A percentile compares a stretch with the other conserved stretches of the same genome.
These are phyloP conservation scores for Phacellophora camtschatica DNA, from an alignment of 30 jellyfish, hydroid and myxozoan genomes.

Conservation along the genomic window DNA sequence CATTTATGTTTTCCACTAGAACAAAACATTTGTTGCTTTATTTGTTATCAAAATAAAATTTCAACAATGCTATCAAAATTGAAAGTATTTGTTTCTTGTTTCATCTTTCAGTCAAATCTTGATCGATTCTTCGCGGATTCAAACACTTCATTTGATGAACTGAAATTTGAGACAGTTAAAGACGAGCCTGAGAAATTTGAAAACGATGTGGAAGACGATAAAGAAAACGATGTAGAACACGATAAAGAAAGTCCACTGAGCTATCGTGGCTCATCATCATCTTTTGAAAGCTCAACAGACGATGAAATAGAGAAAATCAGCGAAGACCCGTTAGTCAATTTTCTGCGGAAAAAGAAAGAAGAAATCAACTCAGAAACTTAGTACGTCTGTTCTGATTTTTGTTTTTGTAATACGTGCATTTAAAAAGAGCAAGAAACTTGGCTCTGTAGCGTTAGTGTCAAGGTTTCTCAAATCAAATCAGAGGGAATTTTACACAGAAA, in stretches of 20 bases:
- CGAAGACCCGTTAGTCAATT: constrained; percentile 27
- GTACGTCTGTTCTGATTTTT: too few relatives aligned
- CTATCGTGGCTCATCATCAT: background rate
- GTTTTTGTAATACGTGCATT: too few relatives aligned
- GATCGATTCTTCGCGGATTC: constrained; percentile 48
- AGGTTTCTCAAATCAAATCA: too few relatives aligned
- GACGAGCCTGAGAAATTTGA: constrained; percentile 28
- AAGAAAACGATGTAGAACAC: background rate
- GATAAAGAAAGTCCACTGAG: background rate
- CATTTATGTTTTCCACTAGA: too few relatives aligned
- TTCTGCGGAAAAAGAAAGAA: background rate
- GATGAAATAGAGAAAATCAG: background rate
- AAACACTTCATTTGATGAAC: constrained; percentile 29
- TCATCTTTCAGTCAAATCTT: constrained; percentile 24
- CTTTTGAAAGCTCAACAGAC: constrained; percentile 4
- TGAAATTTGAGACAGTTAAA: constrained; percentile 43
- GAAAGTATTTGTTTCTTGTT: too few relatives aligned
- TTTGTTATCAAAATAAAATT: too few relatives aligned
- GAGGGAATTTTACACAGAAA: too few relatives aligned
- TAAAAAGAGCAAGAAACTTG: too few relatives aligned
- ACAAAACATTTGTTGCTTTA: too few relatives aligned
- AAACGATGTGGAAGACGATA: background rate
- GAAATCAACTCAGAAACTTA: too few relatives aligned
- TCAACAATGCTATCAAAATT: too few relatives aligned
- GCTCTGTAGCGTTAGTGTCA: too few relatives aligned